Conservation (phyloP, 2,113 vertebrate species). For the Hydropotes inermis region DNA sequence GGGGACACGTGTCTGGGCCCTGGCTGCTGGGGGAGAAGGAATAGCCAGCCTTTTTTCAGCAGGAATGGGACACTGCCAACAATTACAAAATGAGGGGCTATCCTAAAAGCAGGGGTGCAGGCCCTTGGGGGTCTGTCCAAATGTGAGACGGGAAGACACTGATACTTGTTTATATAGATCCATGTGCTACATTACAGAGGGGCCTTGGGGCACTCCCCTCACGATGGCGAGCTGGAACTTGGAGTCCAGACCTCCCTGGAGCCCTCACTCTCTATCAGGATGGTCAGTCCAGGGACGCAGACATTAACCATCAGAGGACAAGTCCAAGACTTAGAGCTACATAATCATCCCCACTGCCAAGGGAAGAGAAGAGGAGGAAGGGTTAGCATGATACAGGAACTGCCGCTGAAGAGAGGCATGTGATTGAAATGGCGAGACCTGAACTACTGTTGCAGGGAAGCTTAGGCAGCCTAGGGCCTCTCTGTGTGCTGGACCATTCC, state of each 20-base stretch:
- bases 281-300: not conserved
- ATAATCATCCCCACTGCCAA: accelerated
- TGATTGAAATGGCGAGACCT: not conserved
- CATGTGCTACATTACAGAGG: not conserved
- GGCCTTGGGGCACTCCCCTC: not conserved
- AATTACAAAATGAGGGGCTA: not conserved
- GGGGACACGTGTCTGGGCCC: not conserved
- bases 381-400: not conserved
- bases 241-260: not conserved
- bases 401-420: not conserved
- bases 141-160: not conserved
- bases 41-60: not conserved
- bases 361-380: not conserved
- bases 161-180: not conserved
- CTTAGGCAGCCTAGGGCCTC: not conserved
- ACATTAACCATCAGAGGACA: not conserved
- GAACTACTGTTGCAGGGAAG: not conserved
- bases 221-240: accelerated
- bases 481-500: not conserved
- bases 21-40: not conserved
- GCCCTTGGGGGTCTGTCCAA: not conserved
- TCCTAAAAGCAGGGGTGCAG: not conserved
- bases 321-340: not conserved
- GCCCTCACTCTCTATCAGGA: not conserved
- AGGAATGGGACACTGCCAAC: not conserved